These are phyloP conservation scores for Eupsittula cactorum DNA, from an alignment of 2,113 vertebrate genomes.

Conservation along the genomic window DNA sequence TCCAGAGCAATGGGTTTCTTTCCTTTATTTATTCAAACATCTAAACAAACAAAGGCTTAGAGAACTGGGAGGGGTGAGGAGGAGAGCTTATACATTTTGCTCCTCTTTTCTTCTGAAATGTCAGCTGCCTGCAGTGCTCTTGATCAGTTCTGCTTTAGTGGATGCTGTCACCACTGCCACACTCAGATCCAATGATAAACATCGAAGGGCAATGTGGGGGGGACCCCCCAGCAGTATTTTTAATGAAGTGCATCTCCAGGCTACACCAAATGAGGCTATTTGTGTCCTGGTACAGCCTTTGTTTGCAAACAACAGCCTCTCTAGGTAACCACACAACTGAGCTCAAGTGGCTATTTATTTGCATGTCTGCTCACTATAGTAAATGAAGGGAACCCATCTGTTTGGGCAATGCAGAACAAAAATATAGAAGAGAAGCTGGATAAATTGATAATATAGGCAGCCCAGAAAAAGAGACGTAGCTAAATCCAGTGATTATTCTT, in stretches of 20 bases:
- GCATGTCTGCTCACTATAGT: not conserved
- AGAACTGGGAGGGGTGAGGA: not conserved
- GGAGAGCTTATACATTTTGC: not conserved
- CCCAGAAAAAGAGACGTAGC: not conserved
- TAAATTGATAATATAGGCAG: not conserved
- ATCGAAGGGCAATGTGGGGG: not conserved
- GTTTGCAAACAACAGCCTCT: constrained; percentile 38
- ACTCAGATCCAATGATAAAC: not conserved
- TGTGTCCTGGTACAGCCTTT: not conserved
- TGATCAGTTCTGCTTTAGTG: not conserved
- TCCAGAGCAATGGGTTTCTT: not conserved
- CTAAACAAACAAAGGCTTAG: not conserved
- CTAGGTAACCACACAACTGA: constrained; percentile 41
- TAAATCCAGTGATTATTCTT: not conserved
- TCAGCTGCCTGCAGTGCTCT: not conserved
- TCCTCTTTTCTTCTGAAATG: not conserved
- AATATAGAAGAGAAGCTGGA: not conserved
- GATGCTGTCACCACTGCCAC: not conserved
- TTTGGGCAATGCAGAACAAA: not conserved
- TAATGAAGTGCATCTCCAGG: constrained; percentile 17
- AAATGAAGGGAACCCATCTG: constrained; percentile 4
- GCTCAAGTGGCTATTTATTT: constrained; percentile 10
- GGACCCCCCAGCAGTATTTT: not conserved
- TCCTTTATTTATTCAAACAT: not conserved
- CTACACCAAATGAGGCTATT: not conserved